Base-by-base conservation (phyloP, 2,113 vertebrate genomes). In the Tetrao urogallus region DNA sequence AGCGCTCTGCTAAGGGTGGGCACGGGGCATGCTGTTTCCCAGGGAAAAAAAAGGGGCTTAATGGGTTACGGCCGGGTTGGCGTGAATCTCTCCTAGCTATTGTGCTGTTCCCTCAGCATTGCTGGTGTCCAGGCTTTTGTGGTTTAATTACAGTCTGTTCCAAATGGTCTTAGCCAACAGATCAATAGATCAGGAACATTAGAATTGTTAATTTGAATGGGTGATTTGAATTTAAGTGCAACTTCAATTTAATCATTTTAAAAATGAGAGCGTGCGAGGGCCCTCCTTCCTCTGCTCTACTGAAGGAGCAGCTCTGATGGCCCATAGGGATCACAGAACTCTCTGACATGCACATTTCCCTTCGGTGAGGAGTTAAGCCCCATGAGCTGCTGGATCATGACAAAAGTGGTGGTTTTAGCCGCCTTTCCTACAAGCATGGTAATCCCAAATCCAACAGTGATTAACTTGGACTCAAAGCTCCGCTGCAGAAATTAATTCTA, bases 191-290 rank as follows among this genome's bases (percentile, higher is more conserved):
- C 94, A 91, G 92, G 82, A 90, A 32, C 90, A 96, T 95, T 96
- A 93, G 96, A 96, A 96, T 95, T 96, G 95, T 96, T 96, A 93
- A 97, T 96, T 92, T 78, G 82, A 88, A 93, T 75, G 85, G 92
- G 77, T 96, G 96, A 96, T 96, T 93, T 95, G 96, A 95, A 96
- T 96, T 95, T 96, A 95, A 96, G 94, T 93, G 92, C 95, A 95
- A 89, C 89, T 94, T 91, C 91, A 92, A 94, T 96, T 93, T 92
- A 94, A 95, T 96, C 82, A 89, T 91, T 95, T 92, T 71, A 30
- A 71, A 94, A 96, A 84, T 60, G 87, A 81, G 38, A 1, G 67
- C 38, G 54, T 86, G 79, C 80, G 89, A 86, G 90, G 81, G 84
- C 78, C 48, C 42, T 92, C 60, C 76, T 83, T 32, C 42, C 65